phyloP scores from a whole-genome alignment of 2,888 invertebrate genomes.

The Drosophila paranaensis region DNA sequence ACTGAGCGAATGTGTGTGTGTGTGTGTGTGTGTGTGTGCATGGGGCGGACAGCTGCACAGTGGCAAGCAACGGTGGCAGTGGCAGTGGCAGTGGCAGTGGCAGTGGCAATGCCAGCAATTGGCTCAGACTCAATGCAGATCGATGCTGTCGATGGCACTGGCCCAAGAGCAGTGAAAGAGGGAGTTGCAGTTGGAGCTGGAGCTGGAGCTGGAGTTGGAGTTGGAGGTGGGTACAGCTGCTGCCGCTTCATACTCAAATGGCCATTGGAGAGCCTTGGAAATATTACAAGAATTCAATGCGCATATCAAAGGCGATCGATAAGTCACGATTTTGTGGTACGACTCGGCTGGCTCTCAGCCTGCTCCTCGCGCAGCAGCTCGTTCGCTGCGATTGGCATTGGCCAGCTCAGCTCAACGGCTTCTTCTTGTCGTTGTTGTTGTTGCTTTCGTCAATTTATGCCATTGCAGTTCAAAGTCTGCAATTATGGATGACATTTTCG shows the following conservation, averaged over 20 bases:
- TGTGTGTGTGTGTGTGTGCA: conserved; percentile 29
- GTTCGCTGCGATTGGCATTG: conserved; percentile 7
- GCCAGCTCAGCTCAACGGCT: conserved; percentile 19
- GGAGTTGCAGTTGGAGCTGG: conserved; percentile 3
- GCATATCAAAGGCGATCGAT: conserved; percentile 85
- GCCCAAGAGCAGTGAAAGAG: neutral
- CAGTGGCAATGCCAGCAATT: conserved; percentile 66
- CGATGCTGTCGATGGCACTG: conserved; percentile 23
- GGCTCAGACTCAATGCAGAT: conserved; percentile 55
- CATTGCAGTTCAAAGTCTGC: conserved; percentile 76
- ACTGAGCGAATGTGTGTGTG: neutral
- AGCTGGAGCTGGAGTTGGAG: conserved; percentile 18
- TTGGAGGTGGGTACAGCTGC: conserved; percentile 23
- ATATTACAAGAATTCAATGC: conserved; percentile 84
- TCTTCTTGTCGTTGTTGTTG: conserved; percentile 28
- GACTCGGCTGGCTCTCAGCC: conserved; percentile 48
- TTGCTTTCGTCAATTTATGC: conserved; percentile 73
- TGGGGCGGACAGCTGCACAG: conserved; percentile 72
- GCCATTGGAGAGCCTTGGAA: conserved; percentile 56
- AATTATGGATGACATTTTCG: conserved; percentile 78
- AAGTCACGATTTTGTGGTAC: conserved; percentile 83
- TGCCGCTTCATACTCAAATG: conserved; percentile 11
- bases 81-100: conserved; percentile 51
- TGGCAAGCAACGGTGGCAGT: conserved; percentile 58
- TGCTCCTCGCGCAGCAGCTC: neutral